phyloP scores from a whole-genome alignment of 1,140 invertebrate species.

The Dysdera silvatica region DNA sequence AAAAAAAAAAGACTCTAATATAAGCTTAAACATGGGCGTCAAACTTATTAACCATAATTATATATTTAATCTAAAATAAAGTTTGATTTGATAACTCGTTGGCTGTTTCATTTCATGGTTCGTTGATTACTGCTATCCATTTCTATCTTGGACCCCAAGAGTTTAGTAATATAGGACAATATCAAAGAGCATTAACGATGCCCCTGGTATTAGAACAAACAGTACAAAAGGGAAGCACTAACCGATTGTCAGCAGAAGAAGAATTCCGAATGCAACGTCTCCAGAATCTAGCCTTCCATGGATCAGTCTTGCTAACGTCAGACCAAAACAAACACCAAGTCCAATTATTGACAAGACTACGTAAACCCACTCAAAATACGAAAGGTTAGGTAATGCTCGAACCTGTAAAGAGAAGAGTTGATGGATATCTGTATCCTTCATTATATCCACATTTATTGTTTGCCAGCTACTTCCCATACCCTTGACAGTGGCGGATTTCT shows the following conservation, averaged over 20 bases:
- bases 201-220: neutral
- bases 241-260: conserved; percentile 17
- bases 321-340: conserved; percentile 13
- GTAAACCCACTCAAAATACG: conserved; percentile 20
- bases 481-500: no score
- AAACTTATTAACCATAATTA: no score
- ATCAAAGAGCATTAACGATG: neutral
- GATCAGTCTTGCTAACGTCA: conserved; percentile 14
- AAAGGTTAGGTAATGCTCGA: conserved; percentile 22
- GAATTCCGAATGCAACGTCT: conserved; percentile 24
- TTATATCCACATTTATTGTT: no score
- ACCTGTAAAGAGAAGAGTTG: neutral
- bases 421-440: no score
- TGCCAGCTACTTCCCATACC: no score
- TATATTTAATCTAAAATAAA: no score
- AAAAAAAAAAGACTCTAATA: no score
- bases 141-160: neutral
- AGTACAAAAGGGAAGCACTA: neutral
- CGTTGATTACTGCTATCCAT: no score
- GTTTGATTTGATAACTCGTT: no score
- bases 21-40: no score
- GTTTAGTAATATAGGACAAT: neutral
- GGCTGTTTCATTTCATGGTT: no score
- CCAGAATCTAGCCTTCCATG: conserved; percentile 5
- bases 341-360: conserved; percentile 7